These are phyloP conservation scores for Thereva unica DNA, from an alignment of 2,888 invertebrate genomes.

Conservation along the genomic window DNA sequence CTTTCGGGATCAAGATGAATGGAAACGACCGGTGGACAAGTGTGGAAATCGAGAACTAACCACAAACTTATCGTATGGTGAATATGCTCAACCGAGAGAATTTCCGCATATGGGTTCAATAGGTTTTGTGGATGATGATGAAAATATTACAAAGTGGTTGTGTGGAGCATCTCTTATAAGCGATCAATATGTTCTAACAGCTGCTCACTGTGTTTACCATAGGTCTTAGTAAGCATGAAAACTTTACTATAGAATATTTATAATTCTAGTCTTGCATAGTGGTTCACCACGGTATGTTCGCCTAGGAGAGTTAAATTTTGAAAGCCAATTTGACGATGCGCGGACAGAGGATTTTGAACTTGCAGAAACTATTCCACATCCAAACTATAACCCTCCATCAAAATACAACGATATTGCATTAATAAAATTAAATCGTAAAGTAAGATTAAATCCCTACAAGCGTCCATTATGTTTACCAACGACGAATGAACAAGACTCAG, in stretches of 20 bases:
- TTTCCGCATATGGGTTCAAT: slow-evolving; percentile 52
- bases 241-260: not conserved
- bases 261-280: slow-evolving; percentile 39
- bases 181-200: slow-evolving; percentile 60
- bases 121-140: slow-evolving; percentile 41
- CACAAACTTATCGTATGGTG: too few relatives aligned
- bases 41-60: slow-evolving; percentile 18
- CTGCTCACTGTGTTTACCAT: slow-evolving; percentile 60
- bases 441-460: slow-evolving; percentile 54
- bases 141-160: slow-evolving; percentile 46
- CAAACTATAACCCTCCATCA: slow-evolving; percentile 52
- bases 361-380: slow-evolving; percentile 51
- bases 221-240: slow-evolving; percentile 41
- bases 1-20: not conserved
- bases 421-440: slow-evolving; percentile 55
- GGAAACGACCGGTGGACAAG: slow-evolving; percentile 18
- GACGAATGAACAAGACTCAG: slow-evolving; percentile 39
- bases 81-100: slow-evolving; percentile 41
- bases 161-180: slow-evolving; percentile 65
- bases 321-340: slow-evolving; percentile 48
- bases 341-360: slow-evolving; percentile 51
- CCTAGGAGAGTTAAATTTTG: slow-evolving; percentile 52
- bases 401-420: slow-evolving; percentile 63
- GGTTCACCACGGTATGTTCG: slow-evolving; percentile 50
- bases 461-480: slow-evolving; percentile 60